Conservation (phyloP, 2,113 vertebrate species). For the Cavia porcellus region DNA sequence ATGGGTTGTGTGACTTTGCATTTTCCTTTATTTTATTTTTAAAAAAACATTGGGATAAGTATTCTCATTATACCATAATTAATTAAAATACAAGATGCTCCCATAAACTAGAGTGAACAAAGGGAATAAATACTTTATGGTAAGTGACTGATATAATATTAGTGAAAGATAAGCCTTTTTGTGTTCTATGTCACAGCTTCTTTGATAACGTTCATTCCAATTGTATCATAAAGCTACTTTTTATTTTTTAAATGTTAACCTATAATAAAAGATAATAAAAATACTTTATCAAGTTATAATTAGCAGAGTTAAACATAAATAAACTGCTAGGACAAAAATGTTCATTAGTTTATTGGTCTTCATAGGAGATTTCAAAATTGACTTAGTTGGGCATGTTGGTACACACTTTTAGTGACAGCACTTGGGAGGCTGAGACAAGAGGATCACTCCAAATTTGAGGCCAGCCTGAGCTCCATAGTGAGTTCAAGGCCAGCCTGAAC, state of each 20-base stretch:
- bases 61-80: neutral
- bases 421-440: neutral
- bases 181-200: neutral
- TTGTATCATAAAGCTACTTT: neutral
- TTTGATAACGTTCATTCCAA: slow-evolving; percentile 17
- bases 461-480: neutral
- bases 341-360: neutral
- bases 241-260: neutral
- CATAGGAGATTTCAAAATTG: neutral
- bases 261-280: neutral
- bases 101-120: neutral
- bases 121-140: neutral
- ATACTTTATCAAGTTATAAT: neutral
- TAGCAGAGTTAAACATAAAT: neutral
- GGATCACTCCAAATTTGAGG: neutral
- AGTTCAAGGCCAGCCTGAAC: neutral
- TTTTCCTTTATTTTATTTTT: slow-evolving; percentile 40
- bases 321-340: neutral
- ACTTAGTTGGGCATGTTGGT: neutral
- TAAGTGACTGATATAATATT: neutral
- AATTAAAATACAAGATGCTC: slow-evolving; percentile 44
- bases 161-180: neutral
- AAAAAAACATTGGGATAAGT: neutral
- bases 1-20: neutral
- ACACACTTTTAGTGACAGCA: neutral